phyloP scores from a whole-genome alignment of 2,888 invertebrate species.

The Arctia plantaginis region DNA sequence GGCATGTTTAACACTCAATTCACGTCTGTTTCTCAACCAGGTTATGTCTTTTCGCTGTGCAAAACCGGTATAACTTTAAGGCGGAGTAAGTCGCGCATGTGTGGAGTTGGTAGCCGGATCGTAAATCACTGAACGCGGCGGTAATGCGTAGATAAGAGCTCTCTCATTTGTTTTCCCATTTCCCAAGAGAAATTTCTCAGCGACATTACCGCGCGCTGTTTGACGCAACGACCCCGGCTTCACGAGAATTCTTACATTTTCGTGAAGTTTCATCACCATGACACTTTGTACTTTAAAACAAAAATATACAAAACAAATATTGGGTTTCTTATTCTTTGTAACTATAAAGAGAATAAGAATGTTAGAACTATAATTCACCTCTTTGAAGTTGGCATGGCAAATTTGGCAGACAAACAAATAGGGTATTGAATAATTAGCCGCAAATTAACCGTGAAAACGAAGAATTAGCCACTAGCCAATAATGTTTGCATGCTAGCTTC shows the following conservation, averaged over 20 bases:
- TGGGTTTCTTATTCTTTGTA: constrained; percentile 36
- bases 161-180: constrained; percentile 85
- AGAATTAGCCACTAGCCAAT: too few species aligned
- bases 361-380: neutral
- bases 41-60: constrained; percentile 71
- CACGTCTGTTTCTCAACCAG: constrained; percentile 75
- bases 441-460: too few species aligned
- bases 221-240: constrained; percentile 72
- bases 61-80: constrained; percentile 69
- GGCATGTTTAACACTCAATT: constrained; percentile 77
- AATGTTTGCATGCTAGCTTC: too few species aligned
- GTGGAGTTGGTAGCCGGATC: constrained; percentile 73
- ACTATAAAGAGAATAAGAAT: constrained; percentile 30
- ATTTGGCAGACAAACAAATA: too few species aligned
- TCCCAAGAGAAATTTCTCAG: constrained; percentile 82
- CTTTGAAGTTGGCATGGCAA: too few species aligned
- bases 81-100: constrained; percentile 58
- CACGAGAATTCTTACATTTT: constrained; percentile 57
- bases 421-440: too few species aligned
- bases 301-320: constrained; percentile 43
- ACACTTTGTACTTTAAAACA: constrained; percentile 40
- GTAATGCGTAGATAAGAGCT: constrained; percentile 85
- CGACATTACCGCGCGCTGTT: constrained; percentile 73
- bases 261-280: constrained; percentile 49
- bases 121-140: constrained; percentile 79